Evolutionary conservation across 2,888 invertebrate species (phyloP), one percentile per base, ranked within the genome.

Genomic region (Drosophila maculinotata): DNA sequence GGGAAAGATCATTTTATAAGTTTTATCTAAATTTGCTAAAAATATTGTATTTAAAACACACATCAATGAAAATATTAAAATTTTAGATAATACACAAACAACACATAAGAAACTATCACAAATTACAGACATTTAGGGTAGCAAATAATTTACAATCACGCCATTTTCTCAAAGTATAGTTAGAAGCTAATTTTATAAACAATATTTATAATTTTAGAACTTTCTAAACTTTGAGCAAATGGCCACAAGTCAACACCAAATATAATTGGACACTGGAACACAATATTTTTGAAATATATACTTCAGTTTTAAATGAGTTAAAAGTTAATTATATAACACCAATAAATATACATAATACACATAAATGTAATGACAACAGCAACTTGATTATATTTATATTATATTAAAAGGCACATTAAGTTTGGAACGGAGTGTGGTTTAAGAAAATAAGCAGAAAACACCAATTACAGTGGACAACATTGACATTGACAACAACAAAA

Each of bases 401-500:
- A 25, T 17, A 41, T 10, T 14, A 17, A 57, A 33, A 10, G 38
- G 26, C 28, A 64, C 41, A 70, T 72, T 26, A 26, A 60, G 28
- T 57, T 28, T 38, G 54, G 23, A 54, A 15, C 42, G 41, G 31
- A 17, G 25, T 17, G 68, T 47, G 44, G 14, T 47, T 70, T 38
- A 30, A 62, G 44, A 36, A 62, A 68, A 60, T 54, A 76, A 58
- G 38, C 47, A 38, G 47, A 68, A 39, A 64, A 86, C 80, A 81
- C 79, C 87, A 87, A 87, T 82, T 79, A 82, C 75, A 77, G 66
- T 48, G 48, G 64, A 72, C 69, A 76, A 75, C 76, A 76, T 76
- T 76, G 64, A 77, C 63, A 82, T n/a, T n/a, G n/a, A n/a, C 69
- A 81, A 67, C 54, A 65, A 64, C 58, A 60, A 60, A 70, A 59